A percentile compares a stretch with the other conserved stretches of the same genome.
phyloP scores from a whole-genome alignment of 2,113 vertebrate genomes.

The Chaetodon auriga region DNA sequence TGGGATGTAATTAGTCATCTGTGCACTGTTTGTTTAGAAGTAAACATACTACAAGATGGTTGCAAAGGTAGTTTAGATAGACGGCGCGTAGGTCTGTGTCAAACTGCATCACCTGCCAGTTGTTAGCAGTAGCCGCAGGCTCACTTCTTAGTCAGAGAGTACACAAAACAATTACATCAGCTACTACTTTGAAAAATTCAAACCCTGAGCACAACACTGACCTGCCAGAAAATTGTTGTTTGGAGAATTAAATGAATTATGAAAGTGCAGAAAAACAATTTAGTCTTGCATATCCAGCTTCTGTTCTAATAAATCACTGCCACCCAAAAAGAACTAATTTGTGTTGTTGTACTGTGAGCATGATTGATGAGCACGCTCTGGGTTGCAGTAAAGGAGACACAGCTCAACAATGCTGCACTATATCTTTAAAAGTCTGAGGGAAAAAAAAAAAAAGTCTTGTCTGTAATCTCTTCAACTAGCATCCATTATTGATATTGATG shows the following conservation, averaged over 20 bases:
- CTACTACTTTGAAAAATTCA: conserved; percentile 64
- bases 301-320: conserved; percentile 80
- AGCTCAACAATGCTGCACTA: conserved; percentile 65
- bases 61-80: conserved; percentile 15
- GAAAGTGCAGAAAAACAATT: conserved; percentile 81
- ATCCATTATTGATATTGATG: conserved; percentile 70
- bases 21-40: conserved; percentile 18
- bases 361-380: conserved; percentile 78
- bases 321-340: conserved; percentile 81
- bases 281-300: conserved; percentile 77
- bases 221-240: conserved; percentile 74
- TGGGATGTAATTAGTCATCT: conserved; percentile 37
- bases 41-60: conserved; percentile 30
- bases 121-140: conserved; percentile 40
- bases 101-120: conserved; percentile 29
- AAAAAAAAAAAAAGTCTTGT: conserved; percentile 28
- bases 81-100: conserved; percentile 14
- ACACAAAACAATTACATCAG: conserved; percentile 62
- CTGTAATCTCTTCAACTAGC: conserved; percentile 58
- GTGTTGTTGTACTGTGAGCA: conserved; percentile 78
- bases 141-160: conserved; percentile 26
- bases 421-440: conserved; percentile 52
- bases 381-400: conserved; percentile 69
- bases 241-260: conserved; percentile 81
- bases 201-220: conserved; percentile 71